Conservation (phyloP, 2,888 invertebrate species). For the Drosophila prostipennis region DNA sequence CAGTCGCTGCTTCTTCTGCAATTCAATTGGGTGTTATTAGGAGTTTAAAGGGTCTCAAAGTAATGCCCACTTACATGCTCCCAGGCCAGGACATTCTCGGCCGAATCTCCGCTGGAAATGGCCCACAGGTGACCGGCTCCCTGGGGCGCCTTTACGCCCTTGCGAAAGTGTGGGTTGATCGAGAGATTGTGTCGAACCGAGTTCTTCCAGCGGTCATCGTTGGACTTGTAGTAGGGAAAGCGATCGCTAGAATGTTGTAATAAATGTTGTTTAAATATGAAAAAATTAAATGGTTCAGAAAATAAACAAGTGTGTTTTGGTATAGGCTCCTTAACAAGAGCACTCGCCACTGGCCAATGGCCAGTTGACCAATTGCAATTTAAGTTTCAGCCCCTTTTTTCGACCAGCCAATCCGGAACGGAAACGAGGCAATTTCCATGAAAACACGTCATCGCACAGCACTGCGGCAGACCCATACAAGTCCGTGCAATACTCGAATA, state of each 20-base stretch:
- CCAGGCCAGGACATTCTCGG: conserved; percentile 85
- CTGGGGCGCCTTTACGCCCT: conserved; percentile 93
- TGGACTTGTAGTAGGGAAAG: conserved; percentile 94
- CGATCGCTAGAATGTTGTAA: conserved; percentile 87
- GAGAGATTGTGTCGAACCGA: conserved; percentile 95
- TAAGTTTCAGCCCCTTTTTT: conserved; percentile 57
- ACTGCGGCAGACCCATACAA: conserved; percentile 64
- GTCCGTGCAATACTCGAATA: conserved; percentile 5
- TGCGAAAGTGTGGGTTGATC: conserved; percentile 95
- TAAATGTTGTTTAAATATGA: background rate
- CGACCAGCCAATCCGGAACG: conserved; percentile 38
- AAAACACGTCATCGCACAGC: conserved; percentile 64
- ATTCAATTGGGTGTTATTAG: background rate
- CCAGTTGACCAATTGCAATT: conserved; percentile 78
- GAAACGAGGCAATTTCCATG: conserved; percentile 58
- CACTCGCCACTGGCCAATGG: conserved; percentile 8
- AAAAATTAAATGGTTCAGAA: too few relatives aligned
- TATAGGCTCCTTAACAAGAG: background rate
- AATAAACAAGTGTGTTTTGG: background rate
- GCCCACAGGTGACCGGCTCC: conserved; percentile 97
- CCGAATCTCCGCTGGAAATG: conserved; percentile 88
- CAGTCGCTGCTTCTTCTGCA: conserved; percentile 86
- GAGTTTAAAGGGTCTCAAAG: background rate
- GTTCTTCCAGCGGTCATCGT: conserved; percentile 97
- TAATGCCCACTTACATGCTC: conserved; percentile 85